Percentiles rank a stretch among this genome's conserved stretches.
These are phyloP conservation scores for Sclerurus mexicanus DNA, from an alignment of 2,113 vertebrate genomes.

Conservation along the genomic window DNA sequence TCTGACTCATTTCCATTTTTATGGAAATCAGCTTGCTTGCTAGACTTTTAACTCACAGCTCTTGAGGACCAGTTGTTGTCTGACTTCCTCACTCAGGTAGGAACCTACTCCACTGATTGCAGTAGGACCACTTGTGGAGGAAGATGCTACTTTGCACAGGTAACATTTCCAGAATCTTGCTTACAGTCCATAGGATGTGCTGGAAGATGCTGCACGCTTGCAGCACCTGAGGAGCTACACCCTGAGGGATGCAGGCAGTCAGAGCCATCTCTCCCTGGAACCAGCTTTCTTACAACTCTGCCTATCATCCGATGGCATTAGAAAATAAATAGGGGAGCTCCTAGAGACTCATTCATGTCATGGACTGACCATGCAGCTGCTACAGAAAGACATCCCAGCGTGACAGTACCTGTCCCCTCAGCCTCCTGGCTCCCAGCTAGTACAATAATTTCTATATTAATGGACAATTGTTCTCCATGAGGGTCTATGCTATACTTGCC, in stretches of 20 bases:
- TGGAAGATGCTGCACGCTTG: not conserved
- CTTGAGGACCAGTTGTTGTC: slow-evolving; percentile 35
- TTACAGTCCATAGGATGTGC: not conserved
- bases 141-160: not conserved
- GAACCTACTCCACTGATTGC: not conserved
- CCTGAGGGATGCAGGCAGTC: not conserved
- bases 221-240: not conserved
- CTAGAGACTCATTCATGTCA: not conserved
- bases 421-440: not conserved
- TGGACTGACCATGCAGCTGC: not conserved
- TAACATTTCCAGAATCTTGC: not conserved
- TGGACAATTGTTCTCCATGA: not conserved
- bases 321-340: not conserved
- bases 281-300: not conserved
- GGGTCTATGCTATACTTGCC: not conserved
- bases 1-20: slow-evolving; percentile 56
- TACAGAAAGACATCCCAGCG: not conserved
- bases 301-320: not conserved
- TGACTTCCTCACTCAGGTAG: not conserved
- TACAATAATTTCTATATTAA: not conserved
- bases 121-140: not conserved
- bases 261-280: not conserved
- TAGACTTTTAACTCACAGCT: not conserved
- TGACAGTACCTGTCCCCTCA: not conserved
- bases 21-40: slow-evolving; percentile 55